Base-by-base conservation (phyloP, 2,797 vertebrate genomes). In the Lacerta viridis region DNA sequence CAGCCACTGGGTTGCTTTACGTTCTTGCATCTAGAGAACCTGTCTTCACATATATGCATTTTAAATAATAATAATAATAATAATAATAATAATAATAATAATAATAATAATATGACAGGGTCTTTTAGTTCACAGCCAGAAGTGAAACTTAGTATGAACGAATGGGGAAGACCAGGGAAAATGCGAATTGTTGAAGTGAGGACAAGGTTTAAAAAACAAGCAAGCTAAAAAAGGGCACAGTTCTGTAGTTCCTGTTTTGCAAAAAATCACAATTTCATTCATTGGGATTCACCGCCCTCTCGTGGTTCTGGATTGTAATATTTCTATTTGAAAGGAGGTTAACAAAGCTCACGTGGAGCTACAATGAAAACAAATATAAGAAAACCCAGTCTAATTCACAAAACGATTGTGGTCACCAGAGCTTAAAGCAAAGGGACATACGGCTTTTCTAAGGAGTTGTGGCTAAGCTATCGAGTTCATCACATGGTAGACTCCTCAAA, bases 281-380 rank as follows among this genome's bases (percentile, higher is more conserved):
- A 89, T 83, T 93, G 94, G 96, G 93, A 64, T 89, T 93, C 92
- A 87, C 93, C 90, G 96, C 97, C 97, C 96, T 96, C 97, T 97
- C 84, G 96, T 97, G 97, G 97, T 93, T 87, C 85, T 11, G 85
- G 59, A 15, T 83, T 90, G 93, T 95, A 97, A 90, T 69, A 85
- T 92, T 94, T 77, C 15, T 69, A 71, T 55, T 68, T 77, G 25
- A 78, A 77, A 29, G 8, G 5, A 25, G 50, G 64, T 23, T 17
- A 76, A 39, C n/a, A 39, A 68, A 17, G 13, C 43, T 7, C 29
- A 43, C 10, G 15, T 4, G 3, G 61, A 84, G 79, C 1, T 7
- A 27, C 11, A 61, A 77, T 61, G 50, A 20, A 55, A 59, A 46
- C 7, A 36, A 10, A 39, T 61, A 50, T 59, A 84, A 80, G 64